A percentile compares a stretch with the other conserved stretches of the same genome.
These are phyloP conservation scores for cat (Felis catus) DNA, from an alignment of 2,113 vertebrate species.

Conservation along the genomic window DNA sequence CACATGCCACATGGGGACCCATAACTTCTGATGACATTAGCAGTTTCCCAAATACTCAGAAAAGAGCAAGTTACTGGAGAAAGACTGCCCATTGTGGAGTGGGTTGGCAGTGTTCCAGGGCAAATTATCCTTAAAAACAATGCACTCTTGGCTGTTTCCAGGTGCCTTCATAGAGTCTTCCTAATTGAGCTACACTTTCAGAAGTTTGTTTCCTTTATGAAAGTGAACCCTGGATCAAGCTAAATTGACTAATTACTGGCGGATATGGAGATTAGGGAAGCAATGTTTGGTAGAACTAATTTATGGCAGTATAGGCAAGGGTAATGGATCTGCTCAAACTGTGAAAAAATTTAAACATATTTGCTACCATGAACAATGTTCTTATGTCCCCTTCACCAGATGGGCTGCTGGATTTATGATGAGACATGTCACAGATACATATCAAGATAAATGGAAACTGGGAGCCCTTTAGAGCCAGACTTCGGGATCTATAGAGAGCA, in stretches of 20 bases:
- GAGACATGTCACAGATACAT: neutral
- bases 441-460: slow-evolving; percentile 46
- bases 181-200: neutral
- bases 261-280: neutral
- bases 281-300: neutral
- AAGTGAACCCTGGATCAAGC: slow-evolving; percentile 23
- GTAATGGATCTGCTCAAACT: slow-evolving; percentile 12
- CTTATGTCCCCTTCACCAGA: slow-evolving; percentile 22
- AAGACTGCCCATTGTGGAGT: neutral
- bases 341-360: slow-evolving; percentile 27
- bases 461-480: neutral
- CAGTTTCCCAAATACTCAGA: slow-evolving; percentile 10
- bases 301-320: slow-evolving; percentile 33
- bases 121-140: slow-evolving; percentile 28
- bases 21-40: neutral
- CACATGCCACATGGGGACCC: neutral
- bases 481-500: neutral
- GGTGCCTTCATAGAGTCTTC: neutral
- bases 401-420: slow-evolving; percentile 51
- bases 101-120: neutral
- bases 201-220: slow-evolving; percentile 23
- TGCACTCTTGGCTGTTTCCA: neutral
- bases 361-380: slow-evolving; percentile 29
- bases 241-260: slow-evolving; percentile 20
- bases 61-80: neutral